Evolutionary conservation across 1,140 invertebrate genomes (phyloP), one percentile per base, ranked within the genome.

Genomic region (Drosophila melanogaster): DNA sequence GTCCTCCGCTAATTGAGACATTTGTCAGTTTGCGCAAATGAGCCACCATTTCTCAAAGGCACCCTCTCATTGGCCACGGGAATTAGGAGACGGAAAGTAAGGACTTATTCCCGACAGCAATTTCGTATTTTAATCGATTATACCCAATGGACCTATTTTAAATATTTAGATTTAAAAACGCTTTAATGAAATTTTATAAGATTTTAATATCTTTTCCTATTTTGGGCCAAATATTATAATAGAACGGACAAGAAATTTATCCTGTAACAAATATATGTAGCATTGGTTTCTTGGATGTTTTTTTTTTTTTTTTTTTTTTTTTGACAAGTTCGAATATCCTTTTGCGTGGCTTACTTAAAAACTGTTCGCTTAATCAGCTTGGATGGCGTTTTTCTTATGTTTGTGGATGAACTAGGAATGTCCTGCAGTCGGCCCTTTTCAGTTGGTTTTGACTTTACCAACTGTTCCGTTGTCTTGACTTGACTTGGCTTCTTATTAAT

Each of bases 1-100:
- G 51, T 70, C 26, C 80, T 56, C 17, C 67, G 73, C 81, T 85
- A 85, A 85, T 85, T 85, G 81, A 85, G 81, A 74, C 81, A 85
- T 85, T 85, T 85, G 81, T 85, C 81, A 85, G 73, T 41, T 79
- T 38, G 57, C 77, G 55, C 50, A 85, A 85, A 85, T 67, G 72
- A 77, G 72, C 22, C 46, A 41, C 44, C 55, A 85, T 85, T 85
- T 79, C 59, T 85, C 72, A 85, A 72, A 70, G 43, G 76, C 51
- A 55, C 33, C 22, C 37, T 38, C 40, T 37, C 44, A 35, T 43
- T 56, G 50, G 33, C 38, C 44, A 22, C 15, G 54, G 51, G 54
- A 50, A 50, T 58, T 30, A 43, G 26, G 37, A 14, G 30, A 38
- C 10, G 12, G 17, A 35, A 69, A 55, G 11, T 38, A 54, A 67